Percentiles rank a stretch among this genome's conserved stretches.
These are phyloP conservation scores for Brachionus sp. DNA, from an alignment of 1,140 invertebrate species.

Conservation along the genomic window DNA sequence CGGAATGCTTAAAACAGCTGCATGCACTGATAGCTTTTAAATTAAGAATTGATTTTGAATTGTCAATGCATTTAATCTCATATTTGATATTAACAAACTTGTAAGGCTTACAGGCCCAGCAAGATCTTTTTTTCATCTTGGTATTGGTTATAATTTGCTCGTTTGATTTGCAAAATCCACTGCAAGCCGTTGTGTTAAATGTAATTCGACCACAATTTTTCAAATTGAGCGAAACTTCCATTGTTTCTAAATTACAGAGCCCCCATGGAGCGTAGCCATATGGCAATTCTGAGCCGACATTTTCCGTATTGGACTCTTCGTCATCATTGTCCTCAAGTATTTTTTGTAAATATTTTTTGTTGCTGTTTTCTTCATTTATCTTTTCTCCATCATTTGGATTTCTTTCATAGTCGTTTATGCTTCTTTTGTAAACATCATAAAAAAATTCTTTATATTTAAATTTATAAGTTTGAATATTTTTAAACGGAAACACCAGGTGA, in stretches of 20 bases:
- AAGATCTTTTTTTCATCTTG: conserved; percentile 5
- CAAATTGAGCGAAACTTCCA: conserved; percentile 8
- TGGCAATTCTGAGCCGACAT: not conserved
- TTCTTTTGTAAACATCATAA: conserved; percentile 13
- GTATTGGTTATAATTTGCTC: conserved; percentile 24
- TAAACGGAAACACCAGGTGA: conserved; percentile 2
- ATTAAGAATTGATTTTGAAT: not conserved
- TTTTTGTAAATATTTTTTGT: conserved; percentile 37
- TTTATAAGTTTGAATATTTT: not conserved
- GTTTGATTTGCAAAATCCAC: conserved; percentile 33
- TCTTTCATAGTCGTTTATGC: not conserved
- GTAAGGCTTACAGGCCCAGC: conserved; percentile 39
- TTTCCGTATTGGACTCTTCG: not conserved
- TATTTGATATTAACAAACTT: conserved; percentile 25
- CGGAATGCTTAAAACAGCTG: conserved; percentile 44
- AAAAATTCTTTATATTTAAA: not conserved
- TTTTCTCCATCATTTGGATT: not conserved
- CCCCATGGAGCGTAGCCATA: not conserved
- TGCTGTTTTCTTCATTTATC: not conserved
- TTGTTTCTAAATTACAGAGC: not conserved
- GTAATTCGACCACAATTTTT: conserved; percentile 36
- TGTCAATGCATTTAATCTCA: conserved; percentile 23
- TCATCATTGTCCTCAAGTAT: conserved; percentile 18
- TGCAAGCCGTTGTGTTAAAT: conserved; percentile 17
- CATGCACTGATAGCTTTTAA: conserved; percentile 33